Conservation (phyloP, 2,888 invertebrate species). For the Meteorus cinctellus region DNA sequence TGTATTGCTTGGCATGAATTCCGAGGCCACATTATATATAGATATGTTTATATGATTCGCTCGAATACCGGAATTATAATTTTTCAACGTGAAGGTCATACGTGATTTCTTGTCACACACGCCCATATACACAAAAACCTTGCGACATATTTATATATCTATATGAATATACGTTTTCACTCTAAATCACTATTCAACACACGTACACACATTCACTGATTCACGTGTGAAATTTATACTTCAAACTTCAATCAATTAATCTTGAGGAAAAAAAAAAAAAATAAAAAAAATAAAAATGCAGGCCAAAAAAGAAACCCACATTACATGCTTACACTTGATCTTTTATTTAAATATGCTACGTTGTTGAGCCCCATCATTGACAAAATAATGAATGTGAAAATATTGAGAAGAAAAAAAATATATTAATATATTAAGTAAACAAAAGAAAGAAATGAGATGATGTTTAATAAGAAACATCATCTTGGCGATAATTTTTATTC, state of each 20-base stretch:
- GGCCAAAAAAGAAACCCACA: not conserved
- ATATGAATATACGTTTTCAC: not conserved
- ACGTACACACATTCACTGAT: not conserved
- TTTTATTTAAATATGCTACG: not conserved
- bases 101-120: conserved; percentile 21
- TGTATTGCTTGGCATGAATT: conserved; percentile 54
- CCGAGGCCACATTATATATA: conserved; percentile 57
- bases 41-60: conserved; percentile 58
- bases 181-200: not conserved
- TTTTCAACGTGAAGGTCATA: conserved; percentile 60
- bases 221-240: conserved; percentile 6
- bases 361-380: not conserved
- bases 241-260: conserved; percentile 5
- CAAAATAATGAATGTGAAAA: not conserved
- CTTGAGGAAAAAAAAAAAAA: not conserved
- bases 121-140: conserved; percentile 11
- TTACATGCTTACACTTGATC: not conserved
- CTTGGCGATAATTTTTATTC: conserved; percentile 47
- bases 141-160: not conserved
- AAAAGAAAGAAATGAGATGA: not conserved
- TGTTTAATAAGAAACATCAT: conserved; percentile 21
- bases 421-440: not conserved
- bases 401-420: not conserved
- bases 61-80: conserved; percentile 64
- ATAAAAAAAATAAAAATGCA: not conserved